Evolutionary conservation across 2,113 vertebrate species (phyloP), one percentile per base, ranked within the genome.

Genomic region (Craseonycteris thonglongyai): DNA sequence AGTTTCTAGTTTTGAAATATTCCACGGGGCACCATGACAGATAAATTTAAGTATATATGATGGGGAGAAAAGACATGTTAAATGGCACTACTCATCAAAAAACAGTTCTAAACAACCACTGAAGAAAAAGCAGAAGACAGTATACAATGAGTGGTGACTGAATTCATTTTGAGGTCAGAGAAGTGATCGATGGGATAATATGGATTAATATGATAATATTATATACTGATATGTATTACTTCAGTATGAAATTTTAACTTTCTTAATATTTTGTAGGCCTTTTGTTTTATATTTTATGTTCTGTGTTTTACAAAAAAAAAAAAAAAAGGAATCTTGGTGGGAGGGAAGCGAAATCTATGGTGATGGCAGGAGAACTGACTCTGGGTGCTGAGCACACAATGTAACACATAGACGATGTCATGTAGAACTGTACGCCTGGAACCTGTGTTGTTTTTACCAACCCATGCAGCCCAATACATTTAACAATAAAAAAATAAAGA

Each of bases 221-320:
- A 9, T 28, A 18, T 87, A 14, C 35, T 80, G 26, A 47, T 85
- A 69, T 79, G 93, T 79, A 90, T 66, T 95, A 80, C 81, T 35
- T 96, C 35, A 65, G 42, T 83, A 71, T 35, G 69, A 51, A 84
- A 68, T 88, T 66, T 72, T 90, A 85, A 68, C 42, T 88, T 86
- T 69, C 28, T 42, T 82, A 89, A 35, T 30, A 72, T 47, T 28
- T 91, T 72, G 15, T 74, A 22, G 19, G 26, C 7, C 71, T 47
- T 83, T 84, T 75, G 7, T 66, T 91, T 58, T 58, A 16, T 69
- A 40, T 42, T 80, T 88, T 80, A 68, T 69, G 13, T 11, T 87
- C 28, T 85, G 1, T 86, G 4, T 66, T 38, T n/a, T n/a, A n/a
- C n/a, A 24, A 40, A 24, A 69, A 45, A 45, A 8, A 38, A 35